These are phyloP conservation scores for Mormyrus iriodes DNA, from an alignment of 2,113 vertebrate genomes.

Conservation along the genomic window DNA sequence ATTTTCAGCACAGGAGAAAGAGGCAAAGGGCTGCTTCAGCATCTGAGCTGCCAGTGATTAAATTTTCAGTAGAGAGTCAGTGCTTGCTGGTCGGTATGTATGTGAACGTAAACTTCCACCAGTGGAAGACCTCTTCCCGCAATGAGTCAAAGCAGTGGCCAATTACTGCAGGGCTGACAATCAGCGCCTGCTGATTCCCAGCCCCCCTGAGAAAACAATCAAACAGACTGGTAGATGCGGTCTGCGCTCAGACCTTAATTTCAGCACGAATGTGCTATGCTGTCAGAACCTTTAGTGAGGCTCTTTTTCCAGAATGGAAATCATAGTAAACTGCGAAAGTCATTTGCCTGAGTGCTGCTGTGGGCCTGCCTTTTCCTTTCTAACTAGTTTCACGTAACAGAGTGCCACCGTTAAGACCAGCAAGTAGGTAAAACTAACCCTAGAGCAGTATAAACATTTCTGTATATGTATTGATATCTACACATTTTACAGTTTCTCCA, in stretches of 20 bases:
- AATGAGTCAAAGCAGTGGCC: not conserved
- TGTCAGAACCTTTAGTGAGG: conserved; percentile 27
- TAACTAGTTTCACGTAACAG: not conserved
- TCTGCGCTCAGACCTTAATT: conserved; percentile 8
- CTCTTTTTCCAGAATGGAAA: not conserved
- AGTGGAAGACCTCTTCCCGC: not conserved
- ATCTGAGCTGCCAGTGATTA: not conserved
- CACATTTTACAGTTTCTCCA: not conserved
- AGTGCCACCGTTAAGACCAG: not conserved
- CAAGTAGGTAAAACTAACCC: not conserved
- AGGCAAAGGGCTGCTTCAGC: not conserved
- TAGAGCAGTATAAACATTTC: not conserved
- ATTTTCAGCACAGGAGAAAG: not conserved
- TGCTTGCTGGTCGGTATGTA: not conserved
- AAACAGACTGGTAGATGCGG: not conserved
- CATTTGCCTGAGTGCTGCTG: not conserved
- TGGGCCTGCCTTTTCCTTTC: not conserved
- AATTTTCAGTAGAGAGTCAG: not conserved
- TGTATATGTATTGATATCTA: not conserved
- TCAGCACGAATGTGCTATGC: conserved; percentile 14
- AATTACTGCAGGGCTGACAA: not conserved
- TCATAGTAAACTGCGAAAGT: not conserved
- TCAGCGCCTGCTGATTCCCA: not conserved
- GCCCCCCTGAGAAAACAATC: not conserved
- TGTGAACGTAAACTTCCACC: not conserved